Conservation (phyloP, 2,797 vertebrate species). For the Podargus strigoides region DNA sequence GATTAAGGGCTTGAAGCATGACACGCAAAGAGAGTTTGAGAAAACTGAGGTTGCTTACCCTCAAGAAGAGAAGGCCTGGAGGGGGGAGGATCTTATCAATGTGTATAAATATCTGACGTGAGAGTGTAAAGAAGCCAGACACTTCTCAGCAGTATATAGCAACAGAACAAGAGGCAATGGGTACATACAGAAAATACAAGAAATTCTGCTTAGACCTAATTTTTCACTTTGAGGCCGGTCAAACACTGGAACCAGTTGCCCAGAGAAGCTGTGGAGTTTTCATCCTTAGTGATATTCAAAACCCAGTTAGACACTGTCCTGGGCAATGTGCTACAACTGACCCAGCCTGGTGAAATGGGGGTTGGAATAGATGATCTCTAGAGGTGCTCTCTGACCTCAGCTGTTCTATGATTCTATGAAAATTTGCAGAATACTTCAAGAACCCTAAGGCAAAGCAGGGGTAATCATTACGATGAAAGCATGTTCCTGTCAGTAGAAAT, state of each 20-base stretch:
- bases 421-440: neutral
- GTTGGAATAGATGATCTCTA: neutral
- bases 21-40: neutral
- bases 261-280: neutral
- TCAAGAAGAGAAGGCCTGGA: neutral
- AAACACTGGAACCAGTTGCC: neutral
- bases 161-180: neutral
- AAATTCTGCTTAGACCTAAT: neutral
- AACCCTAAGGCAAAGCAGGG: conserved; percentile 8
- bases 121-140: neutral
- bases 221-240: neutral
- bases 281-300: neutral
- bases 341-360: neutral
- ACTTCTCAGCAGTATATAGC: neutral
- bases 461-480: conserved; percentile 1
- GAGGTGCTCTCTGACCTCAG: neutral
- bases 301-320: neutral
- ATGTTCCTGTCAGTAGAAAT: conserved; percentile 5
- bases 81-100: neutral
- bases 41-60: neutral
- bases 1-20: neutral
- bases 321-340: neutral
- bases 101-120: neutral
- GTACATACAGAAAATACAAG: neutral
- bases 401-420: neutral